Conservation (phyloP, 2,797 vertebrate species). For the Huso huso region DNA sequence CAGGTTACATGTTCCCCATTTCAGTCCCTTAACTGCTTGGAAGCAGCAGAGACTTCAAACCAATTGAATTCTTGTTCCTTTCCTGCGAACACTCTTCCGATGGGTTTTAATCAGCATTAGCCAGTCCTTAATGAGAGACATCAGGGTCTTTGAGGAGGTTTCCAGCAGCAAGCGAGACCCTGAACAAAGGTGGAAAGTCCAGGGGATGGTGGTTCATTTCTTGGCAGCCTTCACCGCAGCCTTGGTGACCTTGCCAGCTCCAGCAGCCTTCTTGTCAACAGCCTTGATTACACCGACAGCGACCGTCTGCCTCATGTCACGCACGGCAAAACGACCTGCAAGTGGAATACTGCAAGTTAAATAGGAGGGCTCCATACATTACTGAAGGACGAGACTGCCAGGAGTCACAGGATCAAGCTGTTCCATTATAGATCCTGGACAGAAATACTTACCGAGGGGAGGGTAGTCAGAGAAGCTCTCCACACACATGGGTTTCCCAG, state of each 20-base stretch:
- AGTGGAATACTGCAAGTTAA: no score
- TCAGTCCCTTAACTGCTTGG: no score
- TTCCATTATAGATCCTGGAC: background rate
- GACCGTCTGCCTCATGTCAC: no score
- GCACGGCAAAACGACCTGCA: background rate
- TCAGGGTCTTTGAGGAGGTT: constrained; percentile 31
- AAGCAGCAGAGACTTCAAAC: no score
- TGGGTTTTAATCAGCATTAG: constrained; percentile 67
- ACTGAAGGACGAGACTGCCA: no score
- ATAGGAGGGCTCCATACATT: no score
- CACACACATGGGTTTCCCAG: constrained; percentile 26
- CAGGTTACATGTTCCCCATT: no score
- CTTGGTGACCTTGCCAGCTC: constrained; percentile 18
- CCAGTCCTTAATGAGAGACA: constrained; percentile 66
- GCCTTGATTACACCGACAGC: constrained; percentile 4
- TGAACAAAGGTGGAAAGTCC: background rate
- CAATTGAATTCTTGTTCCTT: constrained; percentile 36
- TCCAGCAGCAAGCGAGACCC: background rate
- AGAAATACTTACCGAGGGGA: constrained; percentile 11
- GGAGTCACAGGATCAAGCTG: no score
- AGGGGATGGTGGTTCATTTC: constrained; percentile 14
- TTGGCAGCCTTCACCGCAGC: constrained; percentile 13
- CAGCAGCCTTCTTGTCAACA: constrained; percentile 19
- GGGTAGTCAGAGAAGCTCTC: no score
- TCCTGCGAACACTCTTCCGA: constrained; percentile 69